Evolutionary conservation across 2,888 invertebrate genomes (phyloP).

Genomic region (Amorpha juglandis): DNA sequence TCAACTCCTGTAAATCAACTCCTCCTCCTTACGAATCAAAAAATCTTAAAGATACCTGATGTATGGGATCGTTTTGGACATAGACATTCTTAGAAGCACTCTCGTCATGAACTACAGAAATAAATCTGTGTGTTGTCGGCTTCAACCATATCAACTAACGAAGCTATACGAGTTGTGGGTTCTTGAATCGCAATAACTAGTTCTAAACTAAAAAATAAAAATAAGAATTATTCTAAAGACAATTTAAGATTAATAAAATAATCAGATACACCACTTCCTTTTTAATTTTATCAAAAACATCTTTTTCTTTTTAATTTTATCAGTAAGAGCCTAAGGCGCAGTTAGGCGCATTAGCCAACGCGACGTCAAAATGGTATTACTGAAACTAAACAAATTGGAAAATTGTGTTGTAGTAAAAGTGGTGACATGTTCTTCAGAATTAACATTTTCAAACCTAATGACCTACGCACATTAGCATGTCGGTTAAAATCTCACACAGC

Average conservation of each 20-base stretch:
- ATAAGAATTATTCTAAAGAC: neutral
- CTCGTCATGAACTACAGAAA: too few relatives aligned
- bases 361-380: neutral
- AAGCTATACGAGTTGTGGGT: neutral
- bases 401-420: slow-evolving; percentile 6
- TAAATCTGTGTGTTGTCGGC: too few relatives aligned
- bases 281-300: neutral
- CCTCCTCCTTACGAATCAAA: too few relatives aligned
- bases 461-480: neutral
- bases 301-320: slow-evolving; percentile 8
- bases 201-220: neutral
- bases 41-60: too few relatives aligned
- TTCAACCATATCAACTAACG: too few relatives aligned
- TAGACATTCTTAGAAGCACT: too few relatives aligned
- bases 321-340: neutral
- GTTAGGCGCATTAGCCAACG: slow-evolving; percentile 7
- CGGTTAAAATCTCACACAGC: neutral
- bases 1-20: too few relatives aligned
- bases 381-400: neutral
- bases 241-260: neutral
- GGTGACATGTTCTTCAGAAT: neutral
- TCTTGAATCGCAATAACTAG: neutral
- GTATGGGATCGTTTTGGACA: too few relatives aligned
- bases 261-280: neutral
- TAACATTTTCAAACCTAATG: neutral